phyloP scores from a whole-genome alignment of 1,140 invertebrate genomes.

The Apocrypta bakeri region DNA sequence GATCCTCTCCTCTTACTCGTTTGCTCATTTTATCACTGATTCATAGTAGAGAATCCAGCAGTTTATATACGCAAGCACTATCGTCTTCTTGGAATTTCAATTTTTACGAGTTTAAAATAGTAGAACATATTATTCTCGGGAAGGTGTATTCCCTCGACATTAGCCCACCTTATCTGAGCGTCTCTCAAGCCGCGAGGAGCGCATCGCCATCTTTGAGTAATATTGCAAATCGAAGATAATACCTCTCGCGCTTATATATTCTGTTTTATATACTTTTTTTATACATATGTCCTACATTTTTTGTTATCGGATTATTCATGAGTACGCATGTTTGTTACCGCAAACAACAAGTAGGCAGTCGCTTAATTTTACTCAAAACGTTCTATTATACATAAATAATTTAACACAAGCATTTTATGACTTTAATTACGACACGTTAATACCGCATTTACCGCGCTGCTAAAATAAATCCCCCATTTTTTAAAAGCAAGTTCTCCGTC shows the following conservation, averaged over 20 bases:
- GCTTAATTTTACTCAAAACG: too few relatives aligned
- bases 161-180: background rate
- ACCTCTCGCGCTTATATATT: background rate
- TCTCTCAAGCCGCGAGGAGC: background rate
- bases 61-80: background rate
- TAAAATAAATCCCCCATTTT: background rate
- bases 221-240: constrained; percentile 6
- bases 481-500: background rate
- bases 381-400: background rate
- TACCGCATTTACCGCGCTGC: background rate
- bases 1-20: background rate
- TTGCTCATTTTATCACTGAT: constrained; percentile 28
- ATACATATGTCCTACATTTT: too few relatives aligned
- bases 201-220: background rate
- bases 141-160: background rate
- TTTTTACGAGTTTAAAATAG: constrained; percentile 34
- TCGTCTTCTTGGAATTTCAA: constrained; percentile 18
- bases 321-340: too few relatives aligned
- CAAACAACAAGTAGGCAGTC: too few relatives aligned
- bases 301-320: background rate
- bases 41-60: constrained; percentile 13
- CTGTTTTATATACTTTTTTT: background rate
- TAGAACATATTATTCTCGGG: background rate
- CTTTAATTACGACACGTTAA: background rate
- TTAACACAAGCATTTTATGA: background rate